Conservation (phyloP, 2,888 invertebrate genomes). For the Diabrotica balteata region DNA sequence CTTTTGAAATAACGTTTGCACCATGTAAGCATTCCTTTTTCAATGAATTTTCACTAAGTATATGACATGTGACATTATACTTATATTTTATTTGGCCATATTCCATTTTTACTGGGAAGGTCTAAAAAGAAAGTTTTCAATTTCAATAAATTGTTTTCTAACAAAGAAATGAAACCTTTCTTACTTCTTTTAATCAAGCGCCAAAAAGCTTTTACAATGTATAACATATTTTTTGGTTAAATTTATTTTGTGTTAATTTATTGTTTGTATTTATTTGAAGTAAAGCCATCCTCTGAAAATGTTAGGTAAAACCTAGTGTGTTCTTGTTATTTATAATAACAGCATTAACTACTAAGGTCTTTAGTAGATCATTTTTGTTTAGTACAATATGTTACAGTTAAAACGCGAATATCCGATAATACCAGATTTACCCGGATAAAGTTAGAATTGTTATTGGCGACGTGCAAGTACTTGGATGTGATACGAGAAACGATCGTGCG, state of each 20-base stretch:
- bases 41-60: neutral
- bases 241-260: constrained; percentile 7
- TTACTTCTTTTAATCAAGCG: constrained; percentile 12
- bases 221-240: constrained; percentile 9
- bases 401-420: too few species aligned
- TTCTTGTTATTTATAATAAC: too few species aligned
- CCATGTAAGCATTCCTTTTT: too few species aligned
- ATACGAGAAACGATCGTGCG: too few species aligned
- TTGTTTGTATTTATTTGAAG: constrained; percentile 9
- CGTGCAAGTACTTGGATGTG: too few species aligned
- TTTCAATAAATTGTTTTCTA: constrained; percentile 9
- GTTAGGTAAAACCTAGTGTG: neutral
- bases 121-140: constrained; percentile 18
- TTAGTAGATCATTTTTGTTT: too few species aligned
- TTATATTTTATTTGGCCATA: constrained; percentile 24
- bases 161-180: constrained; percentile 20
- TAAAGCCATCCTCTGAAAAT: constrained; percentile 15
- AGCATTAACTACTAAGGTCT: too few species aligned
- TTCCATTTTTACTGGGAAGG: constrained; percentile 21
- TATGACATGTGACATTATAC: neutral
- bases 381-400: too few species aligned
- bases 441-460: too few species aligned
- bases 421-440: too few species aligned
- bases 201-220: constrained; percentile 23
- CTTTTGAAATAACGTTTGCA: too few species aligned